A percentile compares a stretch with the other conserved stretches of the same genome.
These are phyloP conservation scores for Lamprotornis superbus DNA, from an alignment of 2,113 vertebrate genomes.

Conservation along the genomic window DNA sequence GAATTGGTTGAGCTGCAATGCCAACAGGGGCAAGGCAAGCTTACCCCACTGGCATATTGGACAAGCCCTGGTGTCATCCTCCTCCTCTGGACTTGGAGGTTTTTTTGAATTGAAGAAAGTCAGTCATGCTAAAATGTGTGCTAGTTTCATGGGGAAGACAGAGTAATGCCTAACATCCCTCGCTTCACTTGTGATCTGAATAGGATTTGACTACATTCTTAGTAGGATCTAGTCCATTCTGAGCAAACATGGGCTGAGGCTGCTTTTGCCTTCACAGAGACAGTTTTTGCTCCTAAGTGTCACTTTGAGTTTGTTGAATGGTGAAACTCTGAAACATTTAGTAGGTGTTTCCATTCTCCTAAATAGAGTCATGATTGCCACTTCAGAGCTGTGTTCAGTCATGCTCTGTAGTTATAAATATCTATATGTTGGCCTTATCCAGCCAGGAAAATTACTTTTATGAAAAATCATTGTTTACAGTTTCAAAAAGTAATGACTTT, in stretches of 20 bases:
- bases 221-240: background rate
- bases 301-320: background rate
- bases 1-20: background rate
- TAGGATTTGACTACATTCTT: background rate
- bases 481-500: background rate
- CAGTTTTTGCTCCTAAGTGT: background rate
- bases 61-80: background rate
- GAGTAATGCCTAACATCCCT: background rate
- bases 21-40: background rate
- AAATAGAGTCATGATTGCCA: background rate
- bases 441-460: background rate
- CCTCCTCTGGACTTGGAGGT: background rate
- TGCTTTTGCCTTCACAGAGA: background rate
- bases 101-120: background rate
- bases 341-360: conserved; percentile 20
- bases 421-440: background rate
- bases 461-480: background rate
- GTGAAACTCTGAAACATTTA: background rate
- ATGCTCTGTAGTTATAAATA: background rate
- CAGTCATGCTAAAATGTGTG: background rate
- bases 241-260: background rate
- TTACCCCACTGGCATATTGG: background rate
- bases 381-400: background rate
- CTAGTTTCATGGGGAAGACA: background rate
- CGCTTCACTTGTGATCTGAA: background rate